Evolutionary conservation across 2,888 invertebrate species (phyloP).

Genomic region (Drosophila paranaensis): DNA sequence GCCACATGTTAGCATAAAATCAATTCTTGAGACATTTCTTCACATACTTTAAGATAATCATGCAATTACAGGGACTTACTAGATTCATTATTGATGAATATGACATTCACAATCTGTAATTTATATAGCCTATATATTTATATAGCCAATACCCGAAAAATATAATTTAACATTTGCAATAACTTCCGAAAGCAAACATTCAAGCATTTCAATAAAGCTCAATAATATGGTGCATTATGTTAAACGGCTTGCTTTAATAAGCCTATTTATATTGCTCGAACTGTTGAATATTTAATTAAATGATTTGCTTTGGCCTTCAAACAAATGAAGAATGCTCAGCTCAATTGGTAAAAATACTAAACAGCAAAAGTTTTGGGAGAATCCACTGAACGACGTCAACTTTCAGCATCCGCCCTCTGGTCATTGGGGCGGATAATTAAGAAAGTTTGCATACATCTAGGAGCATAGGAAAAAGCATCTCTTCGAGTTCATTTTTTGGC

Average conservation of each 20-base stretch:
- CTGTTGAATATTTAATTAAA: conserved; percentile 11
- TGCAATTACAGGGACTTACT: not conserved
- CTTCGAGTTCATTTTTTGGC: not conserved
- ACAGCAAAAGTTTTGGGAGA: conserved; percentile 12
- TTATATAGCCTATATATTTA: too few relatives aligned
- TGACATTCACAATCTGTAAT: not conserved
- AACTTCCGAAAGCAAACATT: too few relatives aligned
- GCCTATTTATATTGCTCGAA: not conserved
- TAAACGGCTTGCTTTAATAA: not conserved
- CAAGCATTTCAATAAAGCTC: not conserved
- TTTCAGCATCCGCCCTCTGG: not conserved
- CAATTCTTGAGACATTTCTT: not conserved
- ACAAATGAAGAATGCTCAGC: conserved; percentile 1
- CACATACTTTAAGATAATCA: not conserved
- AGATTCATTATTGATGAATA: not conserved
- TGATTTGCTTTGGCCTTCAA: not conserved
- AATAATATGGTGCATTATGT: not conserved
- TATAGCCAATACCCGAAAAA: too few relatives aligned
- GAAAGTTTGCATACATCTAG: conserved; percentile 35
- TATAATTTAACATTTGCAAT: too few relatives aligned
- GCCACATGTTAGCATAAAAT: not conserved
- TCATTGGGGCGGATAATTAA: conserved; percentile 41
- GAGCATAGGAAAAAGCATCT: not conserved
- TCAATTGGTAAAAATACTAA: conserved; percentile 17
- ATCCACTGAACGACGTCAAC: not conserved